phyloP scores from a whole-genome alignment of 2,113 vertebrate species.

The Redunca redunca region DNA sequence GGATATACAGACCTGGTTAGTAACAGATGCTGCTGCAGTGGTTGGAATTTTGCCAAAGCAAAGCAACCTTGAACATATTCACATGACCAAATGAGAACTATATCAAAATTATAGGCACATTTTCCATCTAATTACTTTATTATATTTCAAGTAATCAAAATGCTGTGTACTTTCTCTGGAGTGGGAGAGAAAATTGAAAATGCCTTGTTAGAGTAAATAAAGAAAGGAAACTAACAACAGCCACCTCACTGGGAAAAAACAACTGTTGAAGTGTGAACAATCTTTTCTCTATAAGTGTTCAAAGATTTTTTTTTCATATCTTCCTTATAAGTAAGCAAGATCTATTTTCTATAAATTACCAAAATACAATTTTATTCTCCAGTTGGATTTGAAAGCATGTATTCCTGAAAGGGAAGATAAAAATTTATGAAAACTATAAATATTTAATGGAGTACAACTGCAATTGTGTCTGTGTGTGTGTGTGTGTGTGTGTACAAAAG shows the following conservation, averaged over 20 bases:
- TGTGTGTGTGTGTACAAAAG: not conserved
- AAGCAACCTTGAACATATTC: slow-evolving; percentile 48
- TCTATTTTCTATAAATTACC: slow-evolving; percentile 21
- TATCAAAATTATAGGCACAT: slow-evolving; percentile 48
- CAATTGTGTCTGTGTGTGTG: not conserved
- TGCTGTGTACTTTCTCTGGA: slow-evolving; percentile 61
- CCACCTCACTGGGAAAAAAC: not conserved
- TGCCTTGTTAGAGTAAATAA: slow-evolving; percentile 47
- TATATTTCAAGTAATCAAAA: slow-evolving; percentile 51
- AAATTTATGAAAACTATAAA: not conserved
- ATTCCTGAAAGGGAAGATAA: not conserved
- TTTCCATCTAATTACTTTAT: slow-evolving; percentile 52
- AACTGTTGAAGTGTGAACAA: not conserved
- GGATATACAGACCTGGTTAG: not conserved
- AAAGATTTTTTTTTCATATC: slow-evolving; percentile 17
- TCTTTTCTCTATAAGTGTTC: not conserved
- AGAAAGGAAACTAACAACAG: slow-evolving; percentile 14
- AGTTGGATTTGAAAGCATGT: not conserved
- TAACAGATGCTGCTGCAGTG: slow-evolving; percentile 56
- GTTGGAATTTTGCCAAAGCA: slow-evolving; percentile 48
- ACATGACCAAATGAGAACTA: slow-evolving; percentile 10
- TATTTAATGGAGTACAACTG: not conserved
- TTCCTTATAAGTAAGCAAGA: not conserved
- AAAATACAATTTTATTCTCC: not conserved
- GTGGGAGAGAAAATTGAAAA: slow-evolving; percentile 51